A percentile compares a stretch with the other conserved stretches of the same genome.
Conservation (phyloP, 2,888 invertebrate genomes). For the Cosmopolites sordidus region DNA sequence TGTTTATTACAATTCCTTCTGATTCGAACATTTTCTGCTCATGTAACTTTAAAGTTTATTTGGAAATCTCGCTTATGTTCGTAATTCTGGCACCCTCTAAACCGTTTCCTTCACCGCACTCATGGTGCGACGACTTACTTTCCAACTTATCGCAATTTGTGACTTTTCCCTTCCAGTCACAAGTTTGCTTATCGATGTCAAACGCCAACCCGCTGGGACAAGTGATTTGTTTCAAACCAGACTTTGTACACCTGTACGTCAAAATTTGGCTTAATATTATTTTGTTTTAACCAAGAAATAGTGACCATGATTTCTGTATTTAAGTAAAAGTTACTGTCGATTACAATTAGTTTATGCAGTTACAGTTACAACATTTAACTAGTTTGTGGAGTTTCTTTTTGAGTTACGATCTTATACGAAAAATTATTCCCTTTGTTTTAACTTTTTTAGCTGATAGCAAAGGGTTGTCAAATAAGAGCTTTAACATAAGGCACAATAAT, state of each 20-base stretch:
- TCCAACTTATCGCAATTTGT: conserved; percentile 93
- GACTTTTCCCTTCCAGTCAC: conserved; percentile 98
- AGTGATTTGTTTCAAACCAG: conserved; percentile 94
- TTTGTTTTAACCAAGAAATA: conserved; percentile 39
- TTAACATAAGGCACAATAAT: no score
- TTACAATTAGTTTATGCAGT: no score
- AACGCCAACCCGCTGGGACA: conserved; percentile 96
- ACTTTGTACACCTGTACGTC: conserved; percentile 80
- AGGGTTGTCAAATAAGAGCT: no score
- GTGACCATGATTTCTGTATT: conserved; percentile 30
- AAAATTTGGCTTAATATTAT: conserved; percentile 33
- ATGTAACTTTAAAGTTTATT: neutral
- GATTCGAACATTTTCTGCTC: no score
- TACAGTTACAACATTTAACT: no score
- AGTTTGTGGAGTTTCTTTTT: no score
- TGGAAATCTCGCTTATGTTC: conserved; percentile 3
- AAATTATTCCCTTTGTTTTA: no score
- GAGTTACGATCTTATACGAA: no score
- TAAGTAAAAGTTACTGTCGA: no score
- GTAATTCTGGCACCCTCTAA: conserved; percentile 11
- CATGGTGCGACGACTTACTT: conserved; percentile 65
- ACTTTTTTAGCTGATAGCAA: no score
- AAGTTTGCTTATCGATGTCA: conserved; percentile 96
- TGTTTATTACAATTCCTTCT: no score
- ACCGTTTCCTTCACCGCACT: conserved; percentile 37